Base-by-base conservation (phyloP, 1,140 invertebrate species). In the Charaxes varanes region DNA sequence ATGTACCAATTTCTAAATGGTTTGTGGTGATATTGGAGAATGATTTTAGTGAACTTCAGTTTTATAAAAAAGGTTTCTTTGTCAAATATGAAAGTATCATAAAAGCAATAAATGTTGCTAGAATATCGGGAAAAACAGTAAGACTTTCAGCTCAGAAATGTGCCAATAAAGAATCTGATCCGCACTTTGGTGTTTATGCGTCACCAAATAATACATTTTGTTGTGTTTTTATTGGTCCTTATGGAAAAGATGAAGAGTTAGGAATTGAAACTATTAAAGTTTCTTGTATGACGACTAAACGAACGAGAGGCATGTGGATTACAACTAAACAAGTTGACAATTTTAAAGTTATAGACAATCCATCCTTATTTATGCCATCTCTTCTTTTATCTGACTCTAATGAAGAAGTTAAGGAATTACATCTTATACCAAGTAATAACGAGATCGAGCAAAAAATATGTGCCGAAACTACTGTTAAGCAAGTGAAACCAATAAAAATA, bases 1-100 rank as follows among this genome's bases (percentile, higher is more conserved):
- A 17, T 12, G 18, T 12, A 11, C 4, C n/a, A 8, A 17, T 16
- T 11, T 38, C 76, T 15, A 80, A 73, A 55, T 83, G 79, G 79
- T 83, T 81, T 56, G 42, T 81, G 6, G 76, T 83, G 72, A 78
- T 53, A 3, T 24, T 83, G 17, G 77, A 79, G 67, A 66, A 83
- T 37, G 77, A 81, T 62, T 78, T 80, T 49, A 64, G 22, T 12
- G 76, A 83, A 58, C 66, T 83, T 19, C 63, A 68, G 32, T 79
- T 80, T 52, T 61, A 58, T 26, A 67, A 62, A 17, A 73, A 56
- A 57, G 74, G 74, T 4, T 80, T 83, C 47, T 83, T 79, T 55
- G 74, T 83, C 1, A 78, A 67, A 47, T 62, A 73, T 53, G 59
- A 66, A 10, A 78, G 63, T 38, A 65, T 83, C 41, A 49, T 78